Percentiles rank a stretch among this genome's conserved stretches.
Conservation (phyloP, 2,113 vertebrate genomes). For the Rissa tridactyla region DNA sequence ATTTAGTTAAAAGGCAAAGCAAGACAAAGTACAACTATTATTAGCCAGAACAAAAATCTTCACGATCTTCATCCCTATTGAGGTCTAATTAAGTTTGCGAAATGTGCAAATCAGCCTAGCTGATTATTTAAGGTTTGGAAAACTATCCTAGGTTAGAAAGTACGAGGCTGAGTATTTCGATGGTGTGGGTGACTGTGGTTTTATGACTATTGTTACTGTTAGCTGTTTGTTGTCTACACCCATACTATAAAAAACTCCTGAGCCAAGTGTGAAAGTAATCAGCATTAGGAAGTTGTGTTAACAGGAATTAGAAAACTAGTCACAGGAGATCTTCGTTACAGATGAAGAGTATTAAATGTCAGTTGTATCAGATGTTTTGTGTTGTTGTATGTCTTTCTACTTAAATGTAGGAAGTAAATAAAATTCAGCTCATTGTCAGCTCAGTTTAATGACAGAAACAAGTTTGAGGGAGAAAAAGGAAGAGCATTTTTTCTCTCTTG, state of each 20-base stretch:
- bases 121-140: not conserved
- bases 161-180: not conserved
- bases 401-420: not conserved
- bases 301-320: not conserved
- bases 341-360: not conserved
- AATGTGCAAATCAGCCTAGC: slow-evolving; percentile 5
- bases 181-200: not conserved
- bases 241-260: not conserved
- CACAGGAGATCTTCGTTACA: slow-evolving; percentile 14
- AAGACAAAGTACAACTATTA: slow-evolving; percentile 46
- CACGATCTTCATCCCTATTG: not conserved
- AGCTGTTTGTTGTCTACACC: not conserved
- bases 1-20: slow-evolving; percentile 32
- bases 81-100: slow-evolving; percentile 17
- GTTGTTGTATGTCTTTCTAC: not conserved
- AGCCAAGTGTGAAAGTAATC: not conserved
- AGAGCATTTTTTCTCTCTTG: not conserved
- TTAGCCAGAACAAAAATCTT: slow-evolving; percentile 39
- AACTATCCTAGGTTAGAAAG: not conserved
- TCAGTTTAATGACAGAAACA: not conserved
- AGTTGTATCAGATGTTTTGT: not conserved
- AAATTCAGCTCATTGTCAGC: not conserved
- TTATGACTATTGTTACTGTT: not conserved
- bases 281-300: not conserved
- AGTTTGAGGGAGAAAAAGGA: not conserved